Evolutionary conservation across 2,113 vertebrate species (phyloP), one percentile per base, ranked within the genome.

Genomic region (Amblyornis subalaris): DNA sequence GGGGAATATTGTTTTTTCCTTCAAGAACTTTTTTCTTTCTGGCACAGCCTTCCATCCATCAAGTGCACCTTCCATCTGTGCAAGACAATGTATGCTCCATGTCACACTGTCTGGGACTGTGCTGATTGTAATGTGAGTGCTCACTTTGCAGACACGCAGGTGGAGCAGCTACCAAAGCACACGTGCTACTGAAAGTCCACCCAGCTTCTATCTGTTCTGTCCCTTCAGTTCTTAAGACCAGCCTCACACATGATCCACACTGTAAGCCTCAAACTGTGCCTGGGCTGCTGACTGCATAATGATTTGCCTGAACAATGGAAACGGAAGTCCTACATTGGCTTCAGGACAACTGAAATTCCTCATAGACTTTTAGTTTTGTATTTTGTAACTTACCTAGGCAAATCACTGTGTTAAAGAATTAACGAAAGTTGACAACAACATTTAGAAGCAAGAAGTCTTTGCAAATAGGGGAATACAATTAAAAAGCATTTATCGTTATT

Each of bases 41-140:
- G 42, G 33, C 60, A 75, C 24, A 72, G 48, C 24, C 29, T 87
- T 92, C 15, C 29, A 70, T 35, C 47, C 33, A 10, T 44, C 20
- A n/a, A 54, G 51, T 7, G 28, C 20, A 9, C n/a, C 55, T 88
- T 71, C 47, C 31, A 6, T 25, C 20, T 7, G 0, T 58, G 60
- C 51, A 48, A 65, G 50, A 53, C 48, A 16, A 2, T 1, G 5
- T 10, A 8, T 62, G 72, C 47, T 58, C 2, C 13, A 10, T 54
- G 35, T 60, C 72, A 28, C 31, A 6, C 3, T 53, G 81, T 3
- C 65, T 12, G 3, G 24, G 4, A 12, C 29, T 55, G 22, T 33
- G 33, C 19, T 0, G 1, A 4, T 22, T 35, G 0, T 8, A 60
- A 7, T 9, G 38, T 8, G 11, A 35, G 11, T 15, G 2, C 22